Percentiles rank a stretch among this genome's conserved stretches.
These are phyloP conservation scores for Opisthocomus hoazin DNA, from an alignment of 2,113 vertebrate genomes.

Conservation along the genomic window DNA sequence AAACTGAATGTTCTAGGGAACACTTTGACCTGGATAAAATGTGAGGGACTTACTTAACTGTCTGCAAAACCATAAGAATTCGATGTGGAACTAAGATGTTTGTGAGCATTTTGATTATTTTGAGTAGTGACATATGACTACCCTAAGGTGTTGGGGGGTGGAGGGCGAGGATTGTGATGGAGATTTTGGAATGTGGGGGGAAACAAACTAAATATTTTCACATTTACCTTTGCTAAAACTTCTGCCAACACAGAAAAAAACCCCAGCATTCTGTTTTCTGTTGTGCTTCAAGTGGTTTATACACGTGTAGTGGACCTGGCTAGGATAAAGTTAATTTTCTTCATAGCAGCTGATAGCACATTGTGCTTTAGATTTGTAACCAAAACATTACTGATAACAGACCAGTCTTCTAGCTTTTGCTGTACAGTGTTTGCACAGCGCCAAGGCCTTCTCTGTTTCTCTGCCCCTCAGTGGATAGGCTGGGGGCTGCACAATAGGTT, in stretches of 20 bases:
- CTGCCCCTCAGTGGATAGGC: not conserved
- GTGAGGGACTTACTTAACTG: not conserved
- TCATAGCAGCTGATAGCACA: not conserved
- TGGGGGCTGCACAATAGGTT: not conserved
- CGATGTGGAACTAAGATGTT: not conserved
- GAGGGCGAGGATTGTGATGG: not conserved
- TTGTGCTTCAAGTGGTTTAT: not conserved
- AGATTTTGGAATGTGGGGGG: not conserved
- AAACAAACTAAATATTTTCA: not conserved
- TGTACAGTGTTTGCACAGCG: not conserved
- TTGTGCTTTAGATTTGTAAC: not conserved
- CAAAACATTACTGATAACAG: not conserved
- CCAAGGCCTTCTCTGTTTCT: not conserved
- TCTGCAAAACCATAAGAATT: not conserved
- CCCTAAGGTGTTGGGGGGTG: accelerated
- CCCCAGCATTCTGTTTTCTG: not conserved
- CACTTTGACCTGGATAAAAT: not conserved
- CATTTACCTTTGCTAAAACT: not conserved
- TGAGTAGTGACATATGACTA: not conserved
- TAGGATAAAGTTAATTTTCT: not conserved
- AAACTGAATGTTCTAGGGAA: not conserved
- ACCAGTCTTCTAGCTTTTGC: not conserved
- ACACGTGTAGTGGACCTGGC: not conserved
- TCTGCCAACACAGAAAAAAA: not conserved
- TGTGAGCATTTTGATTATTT: not conserved